Evolutionary conservation across 2,797 vertebrate species (phyloP).

Genomic region (Phylloscopus collybita): DNA sequence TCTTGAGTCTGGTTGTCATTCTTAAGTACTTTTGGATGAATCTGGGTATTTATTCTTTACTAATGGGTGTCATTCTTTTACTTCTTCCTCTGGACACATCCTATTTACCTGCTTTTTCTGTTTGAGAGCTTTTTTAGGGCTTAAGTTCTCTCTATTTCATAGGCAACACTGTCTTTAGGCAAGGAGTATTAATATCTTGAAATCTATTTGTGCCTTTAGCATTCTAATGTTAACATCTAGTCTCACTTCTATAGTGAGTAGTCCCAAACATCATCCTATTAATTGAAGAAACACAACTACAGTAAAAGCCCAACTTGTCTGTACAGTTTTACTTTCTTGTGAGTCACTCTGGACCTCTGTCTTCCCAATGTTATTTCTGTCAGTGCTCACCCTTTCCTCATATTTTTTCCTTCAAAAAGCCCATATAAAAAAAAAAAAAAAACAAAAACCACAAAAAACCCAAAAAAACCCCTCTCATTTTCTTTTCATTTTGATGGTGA

Average conservation of each 20-base stretch:
- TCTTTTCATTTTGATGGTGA: not conserved
- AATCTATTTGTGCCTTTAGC: not conserved
- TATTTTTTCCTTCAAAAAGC: not conserved
- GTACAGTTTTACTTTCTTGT: not conserved
- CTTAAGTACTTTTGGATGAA: not conserved
- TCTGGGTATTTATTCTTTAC: not conserved
- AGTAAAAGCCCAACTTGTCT: not conserved
- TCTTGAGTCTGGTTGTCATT: not conserved
- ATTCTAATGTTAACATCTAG: not conserved
- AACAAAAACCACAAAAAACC: no score
- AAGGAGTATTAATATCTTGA: not conserved
- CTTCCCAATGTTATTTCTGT: not conserved
- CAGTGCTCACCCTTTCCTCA: not conserved
- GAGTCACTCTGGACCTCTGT: not conserved
- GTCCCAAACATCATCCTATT: not conserved
- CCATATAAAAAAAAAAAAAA: not conserved
- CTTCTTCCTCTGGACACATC: not conserved
- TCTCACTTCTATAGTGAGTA: not conserved
- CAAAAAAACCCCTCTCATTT: accelerated
- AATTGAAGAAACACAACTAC: not conserved
- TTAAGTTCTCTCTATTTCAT: not conserved
- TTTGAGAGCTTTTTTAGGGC: not conserved
- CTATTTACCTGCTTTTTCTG: not conserved
- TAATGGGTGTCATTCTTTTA: not conserved
- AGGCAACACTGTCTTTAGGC: not conserved